phyloP scores from a whole-genome alignment of 2,888 invertebrate species.

The Nephrotoma flavescens region DNA sequence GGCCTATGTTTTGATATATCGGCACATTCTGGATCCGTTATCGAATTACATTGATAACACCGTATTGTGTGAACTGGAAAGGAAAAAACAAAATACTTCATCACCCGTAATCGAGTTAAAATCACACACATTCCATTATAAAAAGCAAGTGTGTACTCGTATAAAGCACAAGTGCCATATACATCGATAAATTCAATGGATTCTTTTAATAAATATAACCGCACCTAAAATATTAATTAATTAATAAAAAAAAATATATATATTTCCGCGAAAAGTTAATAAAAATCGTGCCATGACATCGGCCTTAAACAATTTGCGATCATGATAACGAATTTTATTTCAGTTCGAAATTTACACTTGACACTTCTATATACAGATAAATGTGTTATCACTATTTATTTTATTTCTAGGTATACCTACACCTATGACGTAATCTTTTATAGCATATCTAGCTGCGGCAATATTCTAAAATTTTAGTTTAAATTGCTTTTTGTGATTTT shows the following conservation, averaged over 20 bases:
- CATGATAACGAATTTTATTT: neutral
- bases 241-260: neutral
- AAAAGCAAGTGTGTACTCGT: too few relatives aligned
- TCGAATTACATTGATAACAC: conserved; percentile 65
- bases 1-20: conserved; percentile 40
- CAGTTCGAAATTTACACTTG: neutral
- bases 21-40: conserved; percentile 48
- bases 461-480: too few relatives aligned
- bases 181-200: too few relatives aligned
- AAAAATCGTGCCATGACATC: neutral
- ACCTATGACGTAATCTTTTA: neutral
- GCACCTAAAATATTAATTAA: neutral
- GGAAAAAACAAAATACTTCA: neutral
- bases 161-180: too few relatives aligned
- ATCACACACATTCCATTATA: too few relatives aligned
- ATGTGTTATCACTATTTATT: neutral
- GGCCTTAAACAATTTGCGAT: neutral
- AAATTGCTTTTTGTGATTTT: too few relatives aligned
- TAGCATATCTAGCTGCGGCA: neutral
- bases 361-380: neutral
- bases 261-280: neutral
- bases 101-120: too few relatives aligned
- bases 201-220: neutral
- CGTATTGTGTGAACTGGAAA: conserved; percentile 37
- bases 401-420: too few relatives aligned